Evolutionary conservation across 2,113 vertebrate genomes (phyloP), one percentile per base, ranked within the genome.

Genomic region (Albula goreensis): DNA sequence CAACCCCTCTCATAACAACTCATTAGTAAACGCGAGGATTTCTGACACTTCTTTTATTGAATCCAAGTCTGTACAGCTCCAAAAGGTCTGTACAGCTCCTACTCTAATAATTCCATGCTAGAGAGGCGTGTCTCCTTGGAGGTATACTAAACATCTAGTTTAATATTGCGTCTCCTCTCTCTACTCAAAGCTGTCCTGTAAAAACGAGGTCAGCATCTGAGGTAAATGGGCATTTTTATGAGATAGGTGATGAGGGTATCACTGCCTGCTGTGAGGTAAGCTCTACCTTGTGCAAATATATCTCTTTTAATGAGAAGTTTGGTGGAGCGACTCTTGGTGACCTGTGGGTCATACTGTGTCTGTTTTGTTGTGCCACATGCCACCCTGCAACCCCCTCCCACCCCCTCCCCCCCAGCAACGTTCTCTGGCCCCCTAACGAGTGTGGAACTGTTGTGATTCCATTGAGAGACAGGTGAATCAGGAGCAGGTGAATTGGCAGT

Each of bases 381-480:
- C 48, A 80, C 49, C 78, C 49, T 50, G 2, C 50, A 78, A 9
- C 80, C 52, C 50, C 4, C 3, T 5, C 2, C 8, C 80, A 49
- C 25, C 49, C 79, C 48, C 51, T 31, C 77, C 25, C 50, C 78
- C 79, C 79, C 22, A 15, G 50, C 5, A 87, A 86, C 89, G 85
- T 60, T 79, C 53, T 25, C 9, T 8, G 48, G 22, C 60, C 4
- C 80, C 86, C 83, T 63, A 79, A 79, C 89, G 84, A 85, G 83
- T 74, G 41, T 86, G 74, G 70, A 87, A 1, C 17, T n/a, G 80
- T 83, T 85, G 70, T 48, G 74, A 86, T 88, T 93, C 90, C 83
- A 5, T 87, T 70, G 80, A 83, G 60, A 87, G 79, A 85, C 85
- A 87, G 87, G 88, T 81, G 89, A 92, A 91, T 92, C 89, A 86